A percentile compares a stretch with the other conserved stretches of the same genome.
Conservation (phyloP, 1,140 invertebrate species). For the Diachasmimorpha longicaudata region DNA sequence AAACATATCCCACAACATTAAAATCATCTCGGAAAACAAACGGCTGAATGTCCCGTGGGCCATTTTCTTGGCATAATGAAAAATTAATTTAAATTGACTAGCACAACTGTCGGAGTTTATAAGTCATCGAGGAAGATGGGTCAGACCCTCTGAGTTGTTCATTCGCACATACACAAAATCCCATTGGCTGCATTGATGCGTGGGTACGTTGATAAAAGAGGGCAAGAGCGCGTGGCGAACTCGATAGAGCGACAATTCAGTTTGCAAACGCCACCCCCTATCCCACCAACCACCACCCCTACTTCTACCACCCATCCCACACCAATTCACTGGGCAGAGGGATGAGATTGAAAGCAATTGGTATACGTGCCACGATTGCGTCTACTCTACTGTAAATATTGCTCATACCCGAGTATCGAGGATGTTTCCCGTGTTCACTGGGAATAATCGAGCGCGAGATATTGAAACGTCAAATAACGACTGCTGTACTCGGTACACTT, state of each 20-base stretch:
- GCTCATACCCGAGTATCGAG: constrained; percentile 32
- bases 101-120: not conserved
- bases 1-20: too few relatives aligned
- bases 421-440: constrained; percentile 25
- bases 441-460: constrained; percentile 25
- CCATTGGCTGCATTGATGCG: constrained; percentile 16
- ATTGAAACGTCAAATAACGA: constrained; percentile 26
- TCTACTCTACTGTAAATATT: constrained; percentile 46
- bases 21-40: too few relatives aligned
- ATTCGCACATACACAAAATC: not conserved
- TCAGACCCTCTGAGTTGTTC: not conserved
- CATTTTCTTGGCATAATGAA: too few relatives aligned
- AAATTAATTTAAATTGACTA: not conserved
- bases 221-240: constrained; percentile 36
- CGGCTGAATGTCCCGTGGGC: too few relatives aligned
- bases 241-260: constrained; percentile 43
- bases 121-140: not conserved
- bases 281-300: not conserved
- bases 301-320: not conserved
- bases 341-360: constrained; percentile 39
- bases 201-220: constrained; percentile 35
- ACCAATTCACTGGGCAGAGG: not conserved
- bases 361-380: constrained; percentile 38
- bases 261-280: constrained; percentile 33
- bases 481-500: not conserved